Percentiles rank a stretch among this genome's conserved stretches.
Conservation (phyloP, 2,888 invertebrate genomes). For the Lapara coniferarum region DNA sequence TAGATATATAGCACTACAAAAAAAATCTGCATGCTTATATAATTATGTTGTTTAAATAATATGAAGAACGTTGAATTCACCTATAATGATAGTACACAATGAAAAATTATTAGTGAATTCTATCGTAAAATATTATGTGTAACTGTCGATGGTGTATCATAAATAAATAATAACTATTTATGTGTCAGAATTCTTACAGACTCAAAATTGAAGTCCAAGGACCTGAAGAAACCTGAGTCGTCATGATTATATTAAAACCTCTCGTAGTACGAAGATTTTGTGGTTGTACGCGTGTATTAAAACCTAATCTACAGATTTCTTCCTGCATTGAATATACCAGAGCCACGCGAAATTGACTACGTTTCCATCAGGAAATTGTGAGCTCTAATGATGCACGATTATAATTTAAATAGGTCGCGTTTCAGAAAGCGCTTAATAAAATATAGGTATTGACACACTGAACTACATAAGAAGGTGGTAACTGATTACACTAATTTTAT, state of each 20-base stretch:
- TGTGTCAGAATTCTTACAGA: neutral
- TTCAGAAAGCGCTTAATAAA: neutral
- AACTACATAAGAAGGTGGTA: neutral
- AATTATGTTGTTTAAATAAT: too few species aligned
- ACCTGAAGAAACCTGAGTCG: neutral
- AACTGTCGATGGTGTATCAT: too few species aligned
- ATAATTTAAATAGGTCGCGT: neutral
- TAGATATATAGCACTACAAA: neutral
- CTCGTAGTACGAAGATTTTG: constrained; percentile 33
- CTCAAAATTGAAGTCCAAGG: neutral
- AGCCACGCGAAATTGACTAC: constrained; percentile 42
- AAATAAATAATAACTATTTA: neutral
- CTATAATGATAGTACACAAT: too few species aligned
- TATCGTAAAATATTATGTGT: too few species aligned
- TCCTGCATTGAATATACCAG: constrained; percentile 40
- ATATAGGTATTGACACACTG: neutral
- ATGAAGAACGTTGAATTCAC: too few species aligned
- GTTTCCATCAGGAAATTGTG: constrained; percentile 32
- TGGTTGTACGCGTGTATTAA: constrained; percentile 39
- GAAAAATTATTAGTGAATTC: too few species aligned
- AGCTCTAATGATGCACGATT: constrained; percentile 19
- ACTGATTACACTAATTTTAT: neutral
- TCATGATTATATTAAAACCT: constrained; percentile 14
- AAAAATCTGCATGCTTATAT: too few species aligned
- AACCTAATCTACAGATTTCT: constrained; percentile 38